These are phyloP conservation scores for Megalops atlanticus DNA, from an alignment of 2,113 vertebrate genomes.

Conservation along the genomic window DNA sequence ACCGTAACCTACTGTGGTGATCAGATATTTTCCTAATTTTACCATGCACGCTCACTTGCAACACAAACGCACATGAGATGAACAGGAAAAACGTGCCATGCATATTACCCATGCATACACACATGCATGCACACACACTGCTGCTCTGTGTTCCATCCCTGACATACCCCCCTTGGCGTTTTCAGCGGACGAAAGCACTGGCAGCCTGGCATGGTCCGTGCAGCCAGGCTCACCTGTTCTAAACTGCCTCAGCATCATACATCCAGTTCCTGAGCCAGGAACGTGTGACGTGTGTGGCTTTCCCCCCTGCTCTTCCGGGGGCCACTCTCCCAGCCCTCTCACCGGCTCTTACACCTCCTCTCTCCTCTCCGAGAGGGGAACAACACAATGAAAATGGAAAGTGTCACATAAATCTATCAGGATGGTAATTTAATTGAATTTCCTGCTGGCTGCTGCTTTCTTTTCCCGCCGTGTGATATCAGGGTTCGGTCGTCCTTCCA, in stretches of 20 bases:
- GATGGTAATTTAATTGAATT: conserved; percentile 73
- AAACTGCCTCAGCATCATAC: conserved; percentile 47
- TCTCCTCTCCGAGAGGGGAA: conserved; percentile 56
- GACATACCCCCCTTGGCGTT: no score
- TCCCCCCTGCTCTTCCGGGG: conserved; percentile 24
- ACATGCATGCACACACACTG: conserved; percentile 17
- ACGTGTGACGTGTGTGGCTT: conserved; percentile 37
- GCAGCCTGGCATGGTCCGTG: conserved; percentile 49
- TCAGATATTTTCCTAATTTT: no score
- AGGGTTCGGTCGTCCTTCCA: conserved; percentile 50
- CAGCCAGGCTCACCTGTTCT: conserved; percentile 39
- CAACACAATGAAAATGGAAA: conserved; percentile 71
- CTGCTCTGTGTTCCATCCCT: background rate
- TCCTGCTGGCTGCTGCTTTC: conserved; percentile 64
- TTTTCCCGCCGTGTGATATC: conserved; percentile 65
- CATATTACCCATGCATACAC: conserved; percentile 3
- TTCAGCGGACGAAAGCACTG: conserved; percentile 36
- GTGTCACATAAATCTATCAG: conserved; percentile 73
- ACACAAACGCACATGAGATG: background rate
- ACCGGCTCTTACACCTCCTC: conserved; percentile 43
- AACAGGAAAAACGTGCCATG: no score
- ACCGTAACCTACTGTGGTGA: no score
- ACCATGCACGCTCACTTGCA: background rate
- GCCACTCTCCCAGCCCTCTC: conserved; percentile 50
- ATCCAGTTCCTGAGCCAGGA: conserved; percentile 44